These are phyloP conservation scores for Tokudaia tokunoshimensis DNA, from an alignment of 2,797 vertebrate species.

Conservation along the genomic window DNA sequence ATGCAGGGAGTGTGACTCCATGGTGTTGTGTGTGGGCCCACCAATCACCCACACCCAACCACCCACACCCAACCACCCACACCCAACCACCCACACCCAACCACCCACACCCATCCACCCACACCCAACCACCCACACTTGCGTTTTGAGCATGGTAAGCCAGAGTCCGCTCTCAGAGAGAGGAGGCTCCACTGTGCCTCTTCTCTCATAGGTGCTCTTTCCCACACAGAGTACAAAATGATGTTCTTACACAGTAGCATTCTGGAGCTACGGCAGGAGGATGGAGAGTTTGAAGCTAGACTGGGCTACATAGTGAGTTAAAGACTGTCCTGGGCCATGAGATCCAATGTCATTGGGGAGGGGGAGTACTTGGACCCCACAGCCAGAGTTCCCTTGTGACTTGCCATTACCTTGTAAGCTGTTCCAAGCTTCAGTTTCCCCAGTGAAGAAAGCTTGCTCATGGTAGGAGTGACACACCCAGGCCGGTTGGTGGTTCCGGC, in stretches of 20 bases:
- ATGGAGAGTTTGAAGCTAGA: background rate
- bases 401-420: background rate
- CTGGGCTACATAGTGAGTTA: background rate
- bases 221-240: background rate
- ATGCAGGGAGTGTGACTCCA: background rate
- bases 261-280: background rate
- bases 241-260: background rate
- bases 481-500: rapidly evolving
- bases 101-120: too few relatives aligned
- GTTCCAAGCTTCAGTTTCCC: background rate
- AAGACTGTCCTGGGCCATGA: background rate
- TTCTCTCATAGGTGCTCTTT: background rate
- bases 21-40: too few relatives aligned
- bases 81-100: too few relatives aligned
- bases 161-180: background rate
- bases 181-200: too few relatives aligned
- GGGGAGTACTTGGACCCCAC: too few relatives aligned
- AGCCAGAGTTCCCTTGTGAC: background rate
- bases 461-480: background rate
- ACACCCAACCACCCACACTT: background rate
- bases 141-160: background rate
- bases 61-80: too few relatives aligned
- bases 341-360: background rate
- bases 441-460: background rate
- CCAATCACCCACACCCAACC: background rate